These are phyloP conservation scores for Salvelinus namaycush DNA, from an alignment of 2,113 vertebrate species.

Conservation along the genomic window DNA sequence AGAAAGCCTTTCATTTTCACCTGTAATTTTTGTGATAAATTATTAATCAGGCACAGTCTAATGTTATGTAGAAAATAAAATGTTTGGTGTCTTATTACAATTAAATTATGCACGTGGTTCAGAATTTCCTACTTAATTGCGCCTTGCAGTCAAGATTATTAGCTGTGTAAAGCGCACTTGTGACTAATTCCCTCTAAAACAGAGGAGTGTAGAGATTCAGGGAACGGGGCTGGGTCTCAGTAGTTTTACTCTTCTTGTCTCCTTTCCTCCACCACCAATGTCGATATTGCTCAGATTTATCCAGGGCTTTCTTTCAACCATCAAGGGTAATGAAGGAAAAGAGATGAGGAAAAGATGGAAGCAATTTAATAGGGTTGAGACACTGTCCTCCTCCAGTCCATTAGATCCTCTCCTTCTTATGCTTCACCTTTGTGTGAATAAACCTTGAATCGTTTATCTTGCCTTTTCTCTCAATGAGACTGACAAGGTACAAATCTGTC, in stretches of 20 bases:
- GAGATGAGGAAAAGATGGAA: too few species aligned
- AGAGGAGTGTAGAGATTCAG: not conserved
- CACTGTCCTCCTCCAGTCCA: too few species aligned
- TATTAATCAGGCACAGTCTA: conserved; percentile 53
- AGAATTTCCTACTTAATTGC: conserved; percentile 54
- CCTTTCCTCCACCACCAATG: conserved; percentile 13
- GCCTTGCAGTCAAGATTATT: conserved; percentile 45
- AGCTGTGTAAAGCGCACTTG: not conserved
- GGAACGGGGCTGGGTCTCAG: not conserved
- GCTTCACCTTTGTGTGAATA: too few species aligned
- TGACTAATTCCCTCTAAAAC: not conserved
- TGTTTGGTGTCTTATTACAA: conserved; percentile 52
- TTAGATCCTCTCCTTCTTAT: too few species aligned
- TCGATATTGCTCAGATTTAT: too few species aligned
- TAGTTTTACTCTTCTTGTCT: not conserved
- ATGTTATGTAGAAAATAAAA: conserved; percentile 58
- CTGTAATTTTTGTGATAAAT: conserved; percentile 54
- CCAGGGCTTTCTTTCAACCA: too few species aligned
- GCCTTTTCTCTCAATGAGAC: conserved; percentile 22
- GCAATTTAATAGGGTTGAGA: too few species aligned
- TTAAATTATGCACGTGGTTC: conserved; percentile 39
- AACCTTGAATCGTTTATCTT: conserved; percentile 17
- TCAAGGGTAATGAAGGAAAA: too few species aligned
- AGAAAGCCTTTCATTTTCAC: conserved; percentile 49
- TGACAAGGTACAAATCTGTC: not conserved